Conservation (phyloP, 2,797 vertebrate genomes). For the Scyliorhinus canicula region DNA sequence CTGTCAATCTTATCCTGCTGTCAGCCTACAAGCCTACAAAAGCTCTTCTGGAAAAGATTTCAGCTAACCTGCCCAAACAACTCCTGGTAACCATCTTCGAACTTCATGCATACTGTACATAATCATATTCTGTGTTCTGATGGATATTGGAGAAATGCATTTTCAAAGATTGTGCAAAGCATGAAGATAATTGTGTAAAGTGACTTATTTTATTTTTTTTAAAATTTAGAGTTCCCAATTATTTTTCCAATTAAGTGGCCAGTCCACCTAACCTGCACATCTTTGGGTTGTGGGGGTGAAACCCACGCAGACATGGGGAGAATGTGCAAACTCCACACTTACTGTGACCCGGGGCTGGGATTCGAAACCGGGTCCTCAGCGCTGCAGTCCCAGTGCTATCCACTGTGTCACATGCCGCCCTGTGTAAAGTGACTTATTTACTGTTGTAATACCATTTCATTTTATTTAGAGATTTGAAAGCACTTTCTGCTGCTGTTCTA, state of each 20-base stretch:
- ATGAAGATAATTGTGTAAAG: background rate
- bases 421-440: background rate
- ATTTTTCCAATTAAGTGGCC: too few species aligned
- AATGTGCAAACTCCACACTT: too few species aligned
- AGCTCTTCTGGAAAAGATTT: slow-evolving; percentile 58
- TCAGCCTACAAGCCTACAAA: slow-evolving; percentile 69
- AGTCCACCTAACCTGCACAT: too few species aligned
- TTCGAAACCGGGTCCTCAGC: too few species aligned
- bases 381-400: too few species aligned
- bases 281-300: too few species aligned
- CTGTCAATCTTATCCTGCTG: slow-evolving; percentile 68
- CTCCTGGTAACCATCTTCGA: slow-evolving; percentile 58
- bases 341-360: too few species aligned
- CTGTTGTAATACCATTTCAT: background rate
- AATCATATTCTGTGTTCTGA: background rate
- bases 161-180: background rate
- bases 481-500: background rate
- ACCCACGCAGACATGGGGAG: too few species aligned
- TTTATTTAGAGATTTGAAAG: background rate
- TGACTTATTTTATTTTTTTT: background rate
- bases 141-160: background rate
- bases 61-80: slow-evolving; percentile 64
- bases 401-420: too few species aligned
- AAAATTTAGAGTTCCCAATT: too few species aligned
- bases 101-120: background rate